These are phyloP conservation scores for Cataglyphis albicans DNA, from an alignment of 2,888 invertebrate species.

Conservation along the genomic window DNA sequence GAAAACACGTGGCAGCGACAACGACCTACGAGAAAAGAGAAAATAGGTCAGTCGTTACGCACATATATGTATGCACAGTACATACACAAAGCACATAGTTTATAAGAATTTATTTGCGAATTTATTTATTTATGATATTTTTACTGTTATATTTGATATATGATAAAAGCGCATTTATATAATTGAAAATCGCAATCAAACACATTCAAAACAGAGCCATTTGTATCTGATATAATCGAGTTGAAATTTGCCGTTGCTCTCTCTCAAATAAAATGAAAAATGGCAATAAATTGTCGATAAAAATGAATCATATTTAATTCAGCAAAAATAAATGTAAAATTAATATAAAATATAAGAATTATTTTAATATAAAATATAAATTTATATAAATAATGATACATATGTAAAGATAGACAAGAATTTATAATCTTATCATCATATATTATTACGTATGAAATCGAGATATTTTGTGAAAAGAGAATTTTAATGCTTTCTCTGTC, in stretches of 20 bases:
- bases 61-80: neutral
- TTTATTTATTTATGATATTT: neutral
- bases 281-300: neutral
- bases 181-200: neutral
- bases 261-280: neutral
- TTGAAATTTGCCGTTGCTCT: neutral
- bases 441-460: neutral
- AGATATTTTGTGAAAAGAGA: neutral
- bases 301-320: neutral
- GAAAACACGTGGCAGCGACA: neutral
- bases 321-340: neutral
- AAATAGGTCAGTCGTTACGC: neutral
- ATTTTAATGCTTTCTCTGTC: neutral
- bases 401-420: neutral
- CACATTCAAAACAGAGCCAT: neutral
- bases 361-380: neutral
- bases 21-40: neutral
- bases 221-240: neutral
- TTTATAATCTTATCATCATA: neutral
- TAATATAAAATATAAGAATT: neutral
- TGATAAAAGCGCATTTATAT: neutral
- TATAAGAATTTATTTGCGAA: neutral
- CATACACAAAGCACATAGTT: neutral
- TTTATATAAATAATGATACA: neutral
- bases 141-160: neutral